Evolutionary conservation across 1,140 invertebrate genomes (phyloP), one percentile per base, ranked within the genome.

Genomic region (Ruditapes philippinarum): DNA sequence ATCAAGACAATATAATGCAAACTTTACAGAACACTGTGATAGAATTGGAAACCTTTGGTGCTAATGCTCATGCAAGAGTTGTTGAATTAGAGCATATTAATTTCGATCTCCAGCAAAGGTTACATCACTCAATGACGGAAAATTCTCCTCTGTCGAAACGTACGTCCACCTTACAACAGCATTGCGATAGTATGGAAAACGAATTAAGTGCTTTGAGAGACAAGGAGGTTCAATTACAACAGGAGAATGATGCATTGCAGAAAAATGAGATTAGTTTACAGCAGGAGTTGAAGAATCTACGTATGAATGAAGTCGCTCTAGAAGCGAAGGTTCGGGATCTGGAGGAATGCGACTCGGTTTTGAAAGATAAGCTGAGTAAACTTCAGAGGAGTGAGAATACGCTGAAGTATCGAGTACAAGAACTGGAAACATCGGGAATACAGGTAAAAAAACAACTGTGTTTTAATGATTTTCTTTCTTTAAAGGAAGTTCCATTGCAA

Each of bases 61-160:
- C 90, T 54, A 93, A 91, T 70, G 92, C 94, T 28, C 89, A 94
- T 36, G 91, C 91, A 45, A 91, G 93, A 62, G 91, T 91, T 19
- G 78, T 90, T 2, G 94, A 95, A 68, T 89, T 95, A 74, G 94
- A 95, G 65, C 90, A 91, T 54, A 79, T 93, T 14, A 95, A 94
- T 73, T 89, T 92, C 57, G 93, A 93, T 33, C 70, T 95, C 45
- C 91, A 91, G 9, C 90, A 93, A 62, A 88, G 91, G 40, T 70
- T 94, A 19, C 92, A 95, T 91, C 91, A 92, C 17, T 80, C 91
- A 12, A 90, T 93, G 89, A 92, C 92, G 65, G 94, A 95, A 88
- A 94, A 93, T 70, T 90, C 91, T 7, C 89, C 92, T 4, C 73
- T 95, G 36, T 82, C 79, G 22, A 92, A 94, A 86, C 93, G 93